Conservation (phyloP, 2,797 vertebrate genomes). For the Clarias pachynema region DNA sequence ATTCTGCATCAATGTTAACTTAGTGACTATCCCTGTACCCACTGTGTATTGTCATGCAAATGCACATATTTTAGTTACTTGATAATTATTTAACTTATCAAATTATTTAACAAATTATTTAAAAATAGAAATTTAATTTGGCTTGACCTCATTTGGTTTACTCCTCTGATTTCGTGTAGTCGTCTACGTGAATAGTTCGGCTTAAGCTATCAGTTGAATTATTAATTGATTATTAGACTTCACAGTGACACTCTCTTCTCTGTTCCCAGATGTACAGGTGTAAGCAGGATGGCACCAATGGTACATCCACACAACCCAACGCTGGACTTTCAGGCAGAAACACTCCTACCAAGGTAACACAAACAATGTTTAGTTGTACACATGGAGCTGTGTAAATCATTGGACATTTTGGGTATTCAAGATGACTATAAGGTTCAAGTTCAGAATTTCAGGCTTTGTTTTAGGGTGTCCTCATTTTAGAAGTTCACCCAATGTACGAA, state of each 20-base stretch:
- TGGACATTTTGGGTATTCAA: not conserved
- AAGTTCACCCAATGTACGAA: not conserved
- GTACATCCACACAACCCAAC: conserved; percentile 73
- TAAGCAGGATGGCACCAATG: conserved; percentile 78
- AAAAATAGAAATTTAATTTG: conserved; percentile 14
- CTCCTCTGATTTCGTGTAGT: not conserved
- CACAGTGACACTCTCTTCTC: not conserved
- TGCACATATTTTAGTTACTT: not conserved
- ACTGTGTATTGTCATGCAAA: not conserved
- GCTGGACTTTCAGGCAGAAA: conserved; percentile 78
- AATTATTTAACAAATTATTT: not conserved
- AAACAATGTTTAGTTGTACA: not conserved
- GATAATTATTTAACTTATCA: not conserved
- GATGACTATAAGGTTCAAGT: conserved; percentile 1
- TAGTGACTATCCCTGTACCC: not conserved
- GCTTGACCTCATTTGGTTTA: conserved; percentile 1
- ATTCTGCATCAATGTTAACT: not conserved
- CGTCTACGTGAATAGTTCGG: not conserved
- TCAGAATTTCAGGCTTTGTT: not conserved
- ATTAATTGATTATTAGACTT: not conserved
- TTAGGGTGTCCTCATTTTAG: not conserved
- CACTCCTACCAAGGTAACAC: conserved; percentile 81
- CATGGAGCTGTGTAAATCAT: not conserved
- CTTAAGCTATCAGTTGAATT: not conserved
- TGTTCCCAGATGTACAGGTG: conserved; percentile 81